Evolutionary conservation across 2,888 invertebrate species (phyloP), one percentile per base, ranked within the genome.

Genomic region (Trichopoda pennipes): DNA sequence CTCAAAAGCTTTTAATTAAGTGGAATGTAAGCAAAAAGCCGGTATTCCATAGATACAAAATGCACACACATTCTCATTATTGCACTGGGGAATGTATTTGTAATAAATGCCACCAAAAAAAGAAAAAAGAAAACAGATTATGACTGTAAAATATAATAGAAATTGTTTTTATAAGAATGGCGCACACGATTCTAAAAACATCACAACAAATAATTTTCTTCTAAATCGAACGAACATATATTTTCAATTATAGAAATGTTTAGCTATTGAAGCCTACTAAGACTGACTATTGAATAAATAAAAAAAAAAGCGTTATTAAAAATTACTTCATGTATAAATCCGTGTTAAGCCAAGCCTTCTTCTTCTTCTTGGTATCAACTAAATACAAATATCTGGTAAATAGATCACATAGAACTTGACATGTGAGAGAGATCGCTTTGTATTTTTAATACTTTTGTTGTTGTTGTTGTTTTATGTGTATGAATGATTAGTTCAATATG

Each of bases 1-100:
- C 80, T 80, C 80, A 49, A 84, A 84, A 82, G 84, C 73, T 81
- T 66, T 63, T 2, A 23, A 16, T 1, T 28, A 8, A 69, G 75
- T 82, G 82, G 75, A 75, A 63, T 21, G 17, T 55, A 63, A 77
- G 61, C 49, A 56, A 79, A 72, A 73, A 47, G 75, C 82, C 82
- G 82, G 75, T 6, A 72, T 38, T 35, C 56, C 23, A 68, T 53
- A 51, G 8, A 28, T 7, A 4, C 7, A 44, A 55, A 66, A 19
- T 21, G 49, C 23, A 47, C 47, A 60, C 60, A 42, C 17, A 42
- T 3, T 21, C 38, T 1, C 28, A 68, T 38, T 1, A 19, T 28
- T 28, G 7, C 16, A 42, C 17, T 38, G 16, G 68, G 69, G 63
- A 68, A 17, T 69, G 14, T 61, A 16, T 44, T 3, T 1, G 12